phyloP scores from a whole-genome alignment of 2,113 vertebrate genomes.

The Onychostruthus taczanowskii region DNA sequence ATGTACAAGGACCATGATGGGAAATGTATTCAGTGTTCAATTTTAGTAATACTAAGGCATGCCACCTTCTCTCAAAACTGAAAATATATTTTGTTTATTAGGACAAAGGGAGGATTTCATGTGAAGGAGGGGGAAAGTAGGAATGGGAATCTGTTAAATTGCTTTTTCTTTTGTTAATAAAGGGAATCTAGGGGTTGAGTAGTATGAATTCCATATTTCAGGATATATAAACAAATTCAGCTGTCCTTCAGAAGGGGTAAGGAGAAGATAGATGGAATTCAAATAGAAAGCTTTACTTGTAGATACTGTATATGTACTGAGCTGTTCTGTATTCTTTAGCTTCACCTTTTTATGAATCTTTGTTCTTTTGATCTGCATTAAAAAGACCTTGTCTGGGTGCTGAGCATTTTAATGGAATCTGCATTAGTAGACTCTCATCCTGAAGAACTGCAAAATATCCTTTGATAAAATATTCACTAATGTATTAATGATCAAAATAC shows the following conservation, averaged over 20 bases:
- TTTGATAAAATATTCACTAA: constrained; percentile 63
- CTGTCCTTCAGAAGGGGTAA: background rate
- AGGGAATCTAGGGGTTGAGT: background rate
- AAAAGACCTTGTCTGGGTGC: background rate
- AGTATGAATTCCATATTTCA: background rate
- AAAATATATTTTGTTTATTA: background rate
- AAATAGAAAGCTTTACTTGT: background rate
- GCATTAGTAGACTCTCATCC: constrained; percentile 2
- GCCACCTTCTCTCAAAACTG: background rate
- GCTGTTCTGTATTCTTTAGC: background rate
- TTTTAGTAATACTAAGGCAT: background rate
- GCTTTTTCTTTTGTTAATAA: background rate
- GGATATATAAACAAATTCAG: background rate
- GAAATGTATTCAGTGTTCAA: background rate
- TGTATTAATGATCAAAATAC: constrained; percentile 55
- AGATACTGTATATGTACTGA: background rate
- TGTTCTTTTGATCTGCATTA: constrained; percentile 52
- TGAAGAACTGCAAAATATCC: background rate
- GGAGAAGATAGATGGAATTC: background rate
- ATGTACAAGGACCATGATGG: constrained; percentile 46
- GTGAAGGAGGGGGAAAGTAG: background rate
- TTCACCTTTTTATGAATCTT: constrained; percentile 3
- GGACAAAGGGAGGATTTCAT: background rate
- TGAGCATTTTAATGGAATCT: constrained; percentile 26
- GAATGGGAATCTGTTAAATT: background rate